Evolutionary conservation across 2,888 invertebrate species (phyloP).

Genomic region (Ormia ochracea): DNA sequence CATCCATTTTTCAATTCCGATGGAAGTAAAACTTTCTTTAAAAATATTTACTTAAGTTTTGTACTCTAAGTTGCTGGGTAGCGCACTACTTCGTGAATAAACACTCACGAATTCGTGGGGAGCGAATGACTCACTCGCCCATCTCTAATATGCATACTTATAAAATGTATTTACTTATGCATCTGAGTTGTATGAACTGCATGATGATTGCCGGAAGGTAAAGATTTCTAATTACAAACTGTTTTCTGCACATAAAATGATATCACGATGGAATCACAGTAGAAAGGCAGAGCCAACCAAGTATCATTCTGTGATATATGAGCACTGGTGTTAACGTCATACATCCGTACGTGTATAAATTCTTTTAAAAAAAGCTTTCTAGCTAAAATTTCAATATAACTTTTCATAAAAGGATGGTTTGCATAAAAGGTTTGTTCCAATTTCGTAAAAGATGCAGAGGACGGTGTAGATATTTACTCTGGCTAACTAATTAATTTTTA

Average conservation of each 20-base stretch:
- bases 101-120: too few relatives aligned
- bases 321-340: background rate
- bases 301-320: background rate
- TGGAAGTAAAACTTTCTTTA: too few relatives aligned
- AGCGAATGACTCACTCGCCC: too few relatives aligned
- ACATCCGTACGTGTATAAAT: background rate
- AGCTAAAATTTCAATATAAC: slow-evolving; percentile 26
- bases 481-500: slow-evolving; percentile 41
- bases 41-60: too few relatives aligned
- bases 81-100: too few relatives aligned
- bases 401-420: slow-evolving; percentile 30
- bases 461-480: slow-evolving; percentile 22
- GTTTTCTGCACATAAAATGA: slow-evolving; percentile 55
- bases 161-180: too few relatives aligned
- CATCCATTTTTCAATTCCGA: too few relatives aligned
- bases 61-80: too few relatives aligned
- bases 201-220: slow-evolving; percentile 60
- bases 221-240: slow-evolving; percentile 64
- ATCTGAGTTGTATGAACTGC: slow-evolving; percentile 24
- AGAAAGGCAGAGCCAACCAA: slow-evolving; percentile 8
- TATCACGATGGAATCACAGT: slow-evolving; percentile 25
- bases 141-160: too few relatives aligned
- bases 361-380: background rate
- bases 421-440: background rate
- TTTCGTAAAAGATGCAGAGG: background rate